Evolutionary conservation across 2,888 invertebrate species (phyloP), one percentile per base, ranked within the genome.

Genomic region (Abscondita cerata): DNA sequence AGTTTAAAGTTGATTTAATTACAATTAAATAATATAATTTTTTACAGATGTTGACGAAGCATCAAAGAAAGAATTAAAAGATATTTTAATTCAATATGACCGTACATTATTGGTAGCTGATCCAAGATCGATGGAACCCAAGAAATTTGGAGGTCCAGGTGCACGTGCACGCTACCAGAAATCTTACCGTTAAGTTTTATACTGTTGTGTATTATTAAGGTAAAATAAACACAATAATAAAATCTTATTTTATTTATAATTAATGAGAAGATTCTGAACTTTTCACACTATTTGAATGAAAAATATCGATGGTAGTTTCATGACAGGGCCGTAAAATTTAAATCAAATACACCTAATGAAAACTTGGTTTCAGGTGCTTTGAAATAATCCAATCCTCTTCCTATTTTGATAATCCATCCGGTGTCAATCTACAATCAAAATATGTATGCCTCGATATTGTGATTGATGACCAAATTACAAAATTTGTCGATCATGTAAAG

Each of bases 101-200:
- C 89, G 97, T 81, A 95, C 96, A 73, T 87, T 99, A 70, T 86
- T 99, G 81, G 98, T 99, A 65, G 98, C 99, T 53, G 99, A 99
- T 84, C 99, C 99, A 60, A 90, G 99, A 79, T 92, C 98, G 73
- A 97, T 98, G 82, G 99, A 99, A 86, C 95, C 98, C 79, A 99
- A 99, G 90, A 99, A 99, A 85, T 99, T 99, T 82, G 99, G 99
- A 74, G 99, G 99, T 87, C 98, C 98, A 78, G 98, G 98, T 75
- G 98, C 99, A 72, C 92, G 99, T 79, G 98, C 99, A 72, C 90
- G 98, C 82, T 99, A 98, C 94, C 99, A 99, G 86, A 99, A 99
- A 85, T 99, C 99, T 71, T 99, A 99, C 89, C 98, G 99, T 95
- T 99, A 96, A 96, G 68, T 57, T 61, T 59, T 68, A 59, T 11